phyloP scores from a whole-genome alignment of 2,888 invertebrate species.

The Melanchra persicariae region DNA sequence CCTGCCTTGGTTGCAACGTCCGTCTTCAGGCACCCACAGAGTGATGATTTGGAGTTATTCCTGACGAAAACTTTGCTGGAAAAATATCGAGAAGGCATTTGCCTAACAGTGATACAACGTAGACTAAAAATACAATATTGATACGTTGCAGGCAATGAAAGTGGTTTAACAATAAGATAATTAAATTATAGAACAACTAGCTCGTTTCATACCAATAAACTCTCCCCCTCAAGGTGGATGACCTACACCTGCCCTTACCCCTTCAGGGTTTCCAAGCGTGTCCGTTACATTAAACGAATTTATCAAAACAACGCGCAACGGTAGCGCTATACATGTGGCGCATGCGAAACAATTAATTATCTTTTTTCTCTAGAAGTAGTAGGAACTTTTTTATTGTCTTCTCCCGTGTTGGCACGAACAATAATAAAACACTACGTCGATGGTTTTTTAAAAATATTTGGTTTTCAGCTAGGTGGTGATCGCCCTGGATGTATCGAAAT shows the following conservation, averaged over 20 bases:
- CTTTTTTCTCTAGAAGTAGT: conserved; percentile 14
- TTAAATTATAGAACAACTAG: neutral
- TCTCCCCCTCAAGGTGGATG: conserved; percentile 26
- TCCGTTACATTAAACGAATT: conserved; percentile 33
- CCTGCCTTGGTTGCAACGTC: no score
- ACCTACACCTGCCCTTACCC: conserved; percentile 27
- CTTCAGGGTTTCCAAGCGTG: conserved; percentile 35
- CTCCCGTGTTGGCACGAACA: neutral
- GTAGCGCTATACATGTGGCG: conserved; percentile 5
- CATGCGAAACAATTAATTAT: conserved; percentile 17
- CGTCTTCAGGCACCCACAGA: no score
- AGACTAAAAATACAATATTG: no score
- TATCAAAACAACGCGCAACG: conserved; percentile 35
- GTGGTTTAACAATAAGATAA: neutral
- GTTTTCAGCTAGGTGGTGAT: neutral
- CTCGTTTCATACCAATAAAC: neutral
- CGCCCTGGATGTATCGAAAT: neutral
- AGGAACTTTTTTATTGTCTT: neutral
- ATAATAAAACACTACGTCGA: neutral
- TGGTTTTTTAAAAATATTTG: neutral
- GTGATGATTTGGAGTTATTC: no score
- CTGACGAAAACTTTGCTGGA: no score
- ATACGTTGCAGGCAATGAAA: no score
- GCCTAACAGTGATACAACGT: no score
- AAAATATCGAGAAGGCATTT: no score